Evolutionary conservation across 2,113 vertebrate genomes (phyloP), one percentile per base, ranked within the genome.

Genomic region (Felis chaus): DNA sequence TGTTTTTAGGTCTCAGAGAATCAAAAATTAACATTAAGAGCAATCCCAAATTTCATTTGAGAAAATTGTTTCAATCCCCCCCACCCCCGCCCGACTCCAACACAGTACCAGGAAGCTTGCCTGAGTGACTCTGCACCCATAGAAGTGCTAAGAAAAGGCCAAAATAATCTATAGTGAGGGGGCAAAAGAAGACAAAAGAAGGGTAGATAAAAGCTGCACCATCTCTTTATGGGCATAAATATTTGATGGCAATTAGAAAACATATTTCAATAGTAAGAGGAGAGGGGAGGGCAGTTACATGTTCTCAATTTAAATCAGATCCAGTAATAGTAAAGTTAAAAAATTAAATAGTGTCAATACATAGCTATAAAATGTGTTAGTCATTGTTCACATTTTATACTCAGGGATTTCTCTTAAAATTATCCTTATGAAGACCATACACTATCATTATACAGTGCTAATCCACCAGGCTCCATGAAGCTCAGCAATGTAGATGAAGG

Each of bases 401-500:
- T 78, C 16, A 65, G 29, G 14, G 4, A 13, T 55, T 96, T 80
- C 18, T 88, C 66, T 48, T 48, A 63, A 78, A 92, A 74, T 3
- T 76, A 10, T 33, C 31, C n/a, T 96, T 71, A 48, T 21, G 39
- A 71, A 85, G 21, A 66, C n/a, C 11, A 33, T 39, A 21, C 50
- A 4, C 45, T 25, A 23, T 55, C 50, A 45, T 10, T 18, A 12
- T 5, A 21, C 6, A 33, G 5, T 41, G 29, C 23, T 53, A 31
- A 65, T 16, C 13, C 21, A 81, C 11, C 57, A 74, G 68, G 4
- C 36, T 57, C 85, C 7, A 2, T 1, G 61, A 82, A 31, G 89
- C 69, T 94, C 83, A 74, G 86, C 36, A 92, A 63, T 80, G 89
- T 96, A 98, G 94, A 97, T 57, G 31, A 87, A 66, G 57, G 76